Evolutionary conservation across 2,113 vertebrate genomes (phyloP).

Genomic region (Malurus alboscapulatus): DNA sequence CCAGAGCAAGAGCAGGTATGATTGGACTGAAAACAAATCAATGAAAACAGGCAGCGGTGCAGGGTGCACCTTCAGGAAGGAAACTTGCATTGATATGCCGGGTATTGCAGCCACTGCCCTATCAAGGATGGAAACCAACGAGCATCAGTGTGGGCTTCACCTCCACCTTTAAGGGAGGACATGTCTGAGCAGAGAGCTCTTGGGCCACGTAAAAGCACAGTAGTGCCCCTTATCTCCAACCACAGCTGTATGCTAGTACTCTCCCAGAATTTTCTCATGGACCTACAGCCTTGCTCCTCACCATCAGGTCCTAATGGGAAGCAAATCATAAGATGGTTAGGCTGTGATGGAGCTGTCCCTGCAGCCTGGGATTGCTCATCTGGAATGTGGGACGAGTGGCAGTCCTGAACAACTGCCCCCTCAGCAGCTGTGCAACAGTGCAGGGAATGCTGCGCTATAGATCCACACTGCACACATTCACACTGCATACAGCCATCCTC

Average conservation of each 20-base stretch:
- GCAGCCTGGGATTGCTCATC: background rate
- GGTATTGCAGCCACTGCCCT: background rate
- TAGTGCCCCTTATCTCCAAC: background rate
- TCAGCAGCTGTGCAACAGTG: background rate
- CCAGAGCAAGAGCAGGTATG: background rate
- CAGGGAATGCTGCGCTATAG: background rate
- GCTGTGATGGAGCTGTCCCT: background rate
- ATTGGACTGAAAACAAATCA: background rate
- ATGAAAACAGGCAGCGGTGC: background rate
- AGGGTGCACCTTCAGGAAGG: background rate
- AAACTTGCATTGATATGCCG: background rate
- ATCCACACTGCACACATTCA: background rate
- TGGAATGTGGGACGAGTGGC: accelerated
- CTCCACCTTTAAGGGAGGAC: background rate
- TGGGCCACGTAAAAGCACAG: background rate
- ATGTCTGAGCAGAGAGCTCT: background rate
- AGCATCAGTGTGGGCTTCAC: background rate
- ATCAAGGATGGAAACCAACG: background rate
- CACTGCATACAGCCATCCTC: background rate
- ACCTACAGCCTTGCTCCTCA: background rate
- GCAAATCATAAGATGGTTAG: background rate
- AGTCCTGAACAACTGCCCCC: background rate
- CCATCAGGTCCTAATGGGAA: background rate
- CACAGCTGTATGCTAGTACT: background rate
- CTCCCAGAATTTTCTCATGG: background rate